These are phyloP conservation scores for Campylomormyrus tamandua DNA, from an alignment of 2,113 vertebrate species.

Conservation along the genomic window DNA sequence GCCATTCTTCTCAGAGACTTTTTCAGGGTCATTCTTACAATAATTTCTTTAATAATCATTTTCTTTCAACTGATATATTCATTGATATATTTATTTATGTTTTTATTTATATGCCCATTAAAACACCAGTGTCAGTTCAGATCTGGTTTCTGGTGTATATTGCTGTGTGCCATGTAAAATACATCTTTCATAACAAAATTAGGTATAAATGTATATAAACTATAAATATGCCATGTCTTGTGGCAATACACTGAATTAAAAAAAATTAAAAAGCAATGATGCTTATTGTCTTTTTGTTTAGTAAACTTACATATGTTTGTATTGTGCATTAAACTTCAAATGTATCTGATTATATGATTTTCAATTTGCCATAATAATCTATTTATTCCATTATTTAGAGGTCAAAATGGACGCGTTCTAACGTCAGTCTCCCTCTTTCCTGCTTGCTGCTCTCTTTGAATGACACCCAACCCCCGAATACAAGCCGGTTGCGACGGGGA, in stretches of 20 bases:
- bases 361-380: background rate
- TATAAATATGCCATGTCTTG: background rate
- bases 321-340: background rate
- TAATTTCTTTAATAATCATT: background rate
- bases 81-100: background rate
- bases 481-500: constrained; percentile 46
- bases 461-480: constrained; percentile 30
- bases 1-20: background rate
- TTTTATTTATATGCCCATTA: background rate
- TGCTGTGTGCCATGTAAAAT: background rate
- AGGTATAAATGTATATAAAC: background rate
- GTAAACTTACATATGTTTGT: background rate
- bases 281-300: background rate
- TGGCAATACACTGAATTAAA: background rate
- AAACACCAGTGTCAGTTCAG: background rate
- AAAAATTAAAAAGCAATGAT: background rate
- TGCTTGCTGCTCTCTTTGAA: constrained; percentile 41
- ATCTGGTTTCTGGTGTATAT: background rate
- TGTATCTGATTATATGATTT: constrained; percentile 3
- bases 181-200: background rate
- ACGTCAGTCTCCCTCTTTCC: constrained; percentile 30
- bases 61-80: background rate
- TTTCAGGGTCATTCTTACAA: background rate
- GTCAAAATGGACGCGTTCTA: constrained; percentile 27
- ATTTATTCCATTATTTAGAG: constrained; percentile 20